phyloP scores from a whole-genome alignment of 2,888 invertebrate species.

The Ochropleura plecta region DNA sequence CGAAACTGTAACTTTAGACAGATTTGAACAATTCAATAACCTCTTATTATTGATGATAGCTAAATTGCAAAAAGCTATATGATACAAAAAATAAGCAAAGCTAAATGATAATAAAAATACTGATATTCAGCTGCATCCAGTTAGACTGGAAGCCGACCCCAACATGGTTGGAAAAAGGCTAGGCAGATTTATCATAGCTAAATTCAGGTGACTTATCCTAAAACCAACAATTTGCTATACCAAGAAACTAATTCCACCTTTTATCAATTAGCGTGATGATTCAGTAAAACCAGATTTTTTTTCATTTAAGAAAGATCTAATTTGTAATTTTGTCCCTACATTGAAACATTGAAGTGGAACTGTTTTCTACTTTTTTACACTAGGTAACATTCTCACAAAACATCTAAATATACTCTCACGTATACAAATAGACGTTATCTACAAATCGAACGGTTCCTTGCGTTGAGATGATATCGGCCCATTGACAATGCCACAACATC shows the following conservation, averaged over 20 bases:
- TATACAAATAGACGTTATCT: conserved; percentile 53
- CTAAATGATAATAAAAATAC: too few species aligned
- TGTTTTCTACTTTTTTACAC: not conserved
- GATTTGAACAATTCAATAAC: not conserved
- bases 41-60: too few species aligned
- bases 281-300: not conserved
- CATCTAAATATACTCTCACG: conserved; percentile 44
- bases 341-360: not conserved
- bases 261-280: not conserved
- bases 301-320: not conserved
- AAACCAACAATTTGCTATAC: not conserved
- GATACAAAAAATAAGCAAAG: too few species aligned
- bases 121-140: too few species aligned
- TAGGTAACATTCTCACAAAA: not conserved
- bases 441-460: conserved; percentile 56
- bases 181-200: too few species aligned
- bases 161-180: too few species aligned
- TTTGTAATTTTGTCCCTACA: too few species aligned
- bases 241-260: not conserved
- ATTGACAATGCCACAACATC: conserved; percentile 74
- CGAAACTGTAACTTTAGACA: not conserved
- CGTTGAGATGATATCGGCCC: conserved; percentile 67
- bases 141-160: too few species aligned
- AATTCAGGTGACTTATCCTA: not conserved
- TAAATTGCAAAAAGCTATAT: too few species aligned